Conservation (phyloP, 1,140 invertebrate species). For the Drosophila tristis region DNA sequence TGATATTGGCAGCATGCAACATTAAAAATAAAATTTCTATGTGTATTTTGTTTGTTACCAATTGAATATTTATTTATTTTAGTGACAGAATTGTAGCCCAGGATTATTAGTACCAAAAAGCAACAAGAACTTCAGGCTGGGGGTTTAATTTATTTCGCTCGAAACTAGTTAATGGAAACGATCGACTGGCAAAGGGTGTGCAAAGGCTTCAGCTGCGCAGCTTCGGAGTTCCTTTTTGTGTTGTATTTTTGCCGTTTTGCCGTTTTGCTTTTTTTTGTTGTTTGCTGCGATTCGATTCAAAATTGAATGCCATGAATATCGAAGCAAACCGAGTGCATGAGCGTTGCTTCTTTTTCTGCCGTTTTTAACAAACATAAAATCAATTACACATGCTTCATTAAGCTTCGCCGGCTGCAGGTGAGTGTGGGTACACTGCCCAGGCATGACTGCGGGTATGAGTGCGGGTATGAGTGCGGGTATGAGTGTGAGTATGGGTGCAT, state of each 20-base stretch:
- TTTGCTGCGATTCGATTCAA: conserved; percentile 73
- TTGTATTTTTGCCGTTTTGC: not conserved
- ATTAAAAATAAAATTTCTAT: no score
- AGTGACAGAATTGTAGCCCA: no score
- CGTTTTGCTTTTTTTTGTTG: conserved; percentile 7
- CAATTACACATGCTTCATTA: conserved; percentile 81
- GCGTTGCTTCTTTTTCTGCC: conserved; percentile 77
- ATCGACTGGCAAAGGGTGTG: no score
- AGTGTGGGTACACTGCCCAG: not conserved
- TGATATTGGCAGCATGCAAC: no score
- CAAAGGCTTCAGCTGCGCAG: no score
- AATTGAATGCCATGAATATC: conserved; percentile 76
- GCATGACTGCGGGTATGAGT: conserved; percentile 5
- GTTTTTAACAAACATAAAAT: conserved; percentile 82
- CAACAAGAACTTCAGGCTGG: no score
- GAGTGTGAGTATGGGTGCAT: conserved; percentile 14
- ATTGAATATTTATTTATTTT: no score
- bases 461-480: conserved; percentile 1
- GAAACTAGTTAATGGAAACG: no score
- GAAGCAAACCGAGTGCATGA: conserved; percentile 62
- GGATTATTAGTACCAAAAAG: no score
- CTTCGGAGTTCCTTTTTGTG: conserved; percentile 6
- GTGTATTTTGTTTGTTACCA: no score
- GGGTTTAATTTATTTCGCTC: no score
- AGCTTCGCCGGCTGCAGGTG: conserved; percentile 47